Base-by-base conservation (phyloP, 2,113 vertebrate species). In the Monopterus albus region DNA sequence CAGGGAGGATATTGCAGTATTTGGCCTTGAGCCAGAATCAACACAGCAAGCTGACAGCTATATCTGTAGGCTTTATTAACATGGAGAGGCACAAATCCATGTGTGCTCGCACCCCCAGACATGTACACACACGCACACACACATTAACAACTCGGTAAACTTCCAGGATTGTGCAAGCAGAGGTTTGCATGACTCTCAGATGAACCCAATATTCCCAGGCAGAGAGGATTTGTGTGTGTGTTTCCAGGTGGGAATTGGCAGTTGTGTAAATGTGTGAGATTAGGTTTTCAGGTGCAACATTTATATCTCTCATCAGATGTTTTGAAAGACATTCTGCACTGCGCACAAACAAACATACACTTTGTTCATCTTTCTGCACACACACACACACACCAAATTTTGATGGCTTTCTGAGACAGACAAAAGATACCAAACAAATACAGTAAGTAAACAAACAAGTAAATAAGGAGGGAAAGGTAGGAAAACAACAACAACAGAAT, bases 61-160 rank as follows among this genome's bases (percentile, higher is more conserved):
- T 91, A 87, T 92, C 86, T 84, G 72, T 73, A 43, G 89, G 81
- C 84, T 89, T 91, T 89, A 92, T 89, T 90, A 89, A 88, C 89
- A 90, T 72, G 68, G 84, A 88, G 73, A 90, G 75, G 63, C 65
- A 50, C 72, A 80, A 43, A 79, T 75, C 63, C 59, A 46, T 47
- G 28, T 15, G 1, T 49, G 31, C 57, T 55, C 63, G 63, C 64
- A 66, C 4, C 59, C 55, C 53, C 45, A 56, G 42, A 68, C 29
- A 53, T 33, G 58, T 40, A 43, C 38, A 49, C 68, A 35, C 58
- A 45, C 39, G 56, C 8, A 50, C 8, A 42, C 59, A 72, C 31
- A 58, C 52, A 52, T 29, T 42, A 61, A 12, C 70, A 43, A 66
- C 47, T 55, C 13, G 71, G 55, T 36, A 59, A 75, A 69, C 42